Base-by-base conservation (phyloP, 2,888 invertebrate genomes). In the Clostera curtula region DNA sequence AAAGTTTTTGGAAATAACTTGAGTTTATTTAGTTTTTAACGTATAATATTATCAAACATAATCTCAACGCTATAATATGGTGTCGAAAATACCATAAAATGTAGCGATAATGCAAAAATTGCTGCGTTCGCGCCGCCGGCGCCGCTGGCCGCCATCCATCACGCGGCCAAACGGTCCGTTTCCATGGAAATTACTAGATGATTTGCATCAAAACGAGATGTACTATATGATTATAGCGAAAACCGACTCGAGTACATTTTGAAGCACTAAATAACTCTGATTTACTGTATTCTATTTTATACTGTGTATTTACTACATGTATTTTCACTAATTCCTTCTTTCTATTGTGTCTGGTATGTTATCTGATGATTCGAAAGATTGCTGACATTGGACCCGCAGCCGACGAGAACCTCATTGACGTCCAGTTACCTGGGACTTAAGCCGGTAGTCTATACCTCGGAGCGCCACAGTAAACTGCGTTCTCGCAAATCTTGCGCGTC, bases 111-210 rank as follows among this genome's bases (percentile, higher is more conserved):
- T 60, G 50, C 36, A 53, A 56, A 61, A 51, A 60, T 57, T 56
- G 58, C 36, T 40, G 52, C 43, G 50, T 45, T 38, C 31, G 44
- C 48, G 41, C 53, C 56, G 49, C 37, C 32, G 43, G 40, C 46
- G 52, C 53, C 51, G 42, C 30, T 36, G 45, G 39, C 49, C 34
- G 29, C 36, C 57, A 58, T 67, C 53, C 55, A 62, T 65, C 65
- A 63, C 41, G 43, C 34, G 25, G 34, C 47, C 35, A 56, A 56
- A 49, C 44, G 51, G 44, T 36, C 52, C 35, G 49, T 55, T 56
- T 62, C 59, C 59, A 56, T 52, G 64, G 50, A 68, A 64, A 66
- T 63, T 58, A 44, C 52, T 41, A 35, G 38, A 47, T 54, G 52
- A 60, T 66, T 64, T 63, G 55, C 64, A 54, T 57, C 48, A 38